Base-by-base conservation (phyloP, 2,888 invertebrate genomes). In the Aleiodes testaceus region DNA sequence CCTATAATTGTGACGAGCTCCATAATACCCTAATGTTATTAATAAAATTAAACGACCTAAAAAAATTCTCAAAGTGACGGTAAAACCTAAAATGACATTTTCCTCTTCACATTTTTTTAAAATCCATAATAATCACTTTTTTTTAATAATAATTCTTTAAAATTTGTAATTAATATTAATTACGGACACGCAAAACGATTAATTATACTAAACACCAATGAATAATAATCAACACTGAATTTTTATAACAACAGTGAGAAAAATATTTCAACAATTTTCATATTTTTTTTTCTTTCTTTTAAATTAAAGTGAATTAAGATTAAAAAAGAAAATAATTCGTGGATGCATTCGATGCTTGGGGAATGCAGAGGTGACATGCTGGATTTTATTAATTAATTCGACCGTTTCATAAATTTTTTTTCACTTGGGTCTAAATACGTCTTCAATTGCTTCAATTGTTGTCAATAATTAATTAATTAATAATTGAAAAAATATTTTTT, bases 391-490 rank as follows among this genome's bases (percentile, higher is more conserved):
- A 49, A 63, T 79, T 84, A 80, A 36, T 9, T 36, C 9, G 36
- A 36, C 36, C 78, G 36, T 18, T 59, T 59, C 11, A 36, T 36
- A 5, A 5, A n/a, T n/a, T 26, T 79, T 77, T 77, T 73, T 79
- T 79, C 81, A 82, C 81, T 82, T 80, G 76, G 81, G 82, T 81
- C 80, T 77, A 85, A 84, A 85, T 83, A 86, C 84, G 82, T 81
- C 84, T 79, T 76, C 2, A 42, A 49, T 49, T 36, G 36, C 7
- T 36, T 9, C 36, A 36, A 6, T 36, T 26, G 6, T 36, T 1
- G 4, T 11, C 1, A 36, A 36, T 36, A 36, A 36, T 36, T 36
- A 7, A 36, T 36, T 7, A 36, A 11, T 36, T 2, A 26, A 26
- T 26, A 5, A n/a, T 0, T 9, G 36, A 36, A 11, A 36, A 36